A percentile compares a stretch with the other conserved stretches of the same genome.
Evolutionary conservation across 2,888 invertebrate genomes (phyloP).

Genomic region (Tetranychus truncatus): DNA sequence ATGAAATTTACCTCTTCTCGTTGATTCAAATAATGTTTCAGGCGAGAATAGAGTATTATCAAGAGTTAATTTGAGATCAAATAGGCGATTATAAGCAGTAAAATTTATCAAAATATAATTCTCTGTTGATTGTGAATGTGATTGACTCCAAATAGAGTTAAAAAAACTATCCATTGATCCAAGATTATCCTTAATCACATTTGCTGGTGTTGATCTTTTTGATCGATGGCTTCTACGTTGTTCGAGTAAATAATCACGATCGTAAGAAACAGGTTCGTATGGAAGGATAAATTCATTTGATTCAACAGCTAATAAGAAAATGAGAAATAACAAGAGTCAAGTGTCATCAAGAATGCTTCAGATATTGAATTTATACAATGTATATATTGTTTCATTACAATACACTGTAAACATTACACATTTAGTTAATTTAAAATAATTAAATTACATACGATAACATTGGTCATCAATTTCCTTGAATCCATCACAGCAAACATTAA

Average conservation of each 20-base stretch:
- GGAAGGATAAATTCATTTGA: conserved; percentile 53
- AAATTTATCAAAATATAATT: conserved; percentile 42
- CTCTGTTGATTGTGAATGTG: conserved; percentile 29
- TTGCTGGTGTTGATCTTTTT: neutral
- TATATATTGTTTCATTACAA: neutral
- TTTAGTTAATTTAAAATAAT: no score
- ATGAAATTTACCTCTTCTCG: conserved; percentile 22
- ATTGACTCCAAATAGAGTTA: neutral
- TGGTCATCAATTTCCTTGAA: neutral
- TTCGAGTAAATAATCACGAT: conserved; percentile 37
- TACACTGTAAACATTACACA: no score
- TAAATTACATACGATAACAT: neutral
- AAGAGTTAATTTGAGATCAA: conserved; percentile 47
- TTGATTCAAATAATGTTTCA: conserved; percentile 50
- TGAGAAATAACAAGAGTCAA: conserved; percentile 12
- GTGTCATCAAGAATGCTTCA: neutral
- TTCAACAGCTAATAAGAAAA: conserved; percentile 38
- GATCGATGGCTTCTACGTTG: conserved; percentile 34
- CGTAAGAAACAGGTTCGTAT: conserved; percentile 59
- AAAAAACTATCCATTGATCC: conserved; percentile 17
- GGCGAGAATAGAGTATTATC: conserved; percentile 54
- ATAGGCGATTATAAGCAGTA: conserved; percentile 51
- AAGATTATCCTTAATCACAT: neutral
- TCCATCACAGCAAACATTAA: neutral
- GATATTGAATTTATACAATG: neutral